Evolutionary conservation across 2,797 vertebrate genomes (phyloP).

Genomic region (Spheniscus humboldti): DNA sequence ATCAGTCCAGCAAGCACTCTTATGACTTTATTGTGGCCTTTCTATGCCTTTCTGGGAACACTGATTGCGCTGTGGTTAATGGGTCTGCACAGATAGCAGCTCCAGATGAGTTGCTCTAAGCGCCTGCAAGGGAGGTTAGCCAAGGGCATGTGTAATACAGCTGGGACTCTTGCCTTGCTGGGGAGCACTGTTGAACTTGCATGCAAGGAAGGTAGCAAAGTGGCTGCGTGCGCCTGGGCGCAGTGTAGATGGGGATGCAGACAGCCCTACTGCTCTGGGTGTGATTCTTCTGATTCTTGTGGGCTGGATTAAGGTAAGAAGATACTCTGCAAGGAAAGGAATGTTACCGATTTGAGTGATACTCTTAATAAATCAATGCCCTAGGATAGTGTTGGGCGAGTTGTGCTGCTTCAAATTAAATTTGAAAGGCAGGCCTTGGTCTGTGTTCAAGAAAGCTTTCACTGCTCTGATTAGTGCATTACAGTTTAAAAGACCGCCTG

Average conservation of each 20-base stretch:
- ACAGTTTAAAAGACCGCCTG: not conserved
- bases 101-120: not conserved
- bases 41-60: not conserved
- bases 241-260: accelerated
- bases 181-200: not conserved
- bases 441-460: not conserved
- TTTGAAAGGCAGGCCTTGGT: not conserved
- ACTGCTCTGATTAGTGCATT: not conserved
- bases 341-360: not conserved
- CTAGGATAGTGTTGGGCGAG: not conserved
- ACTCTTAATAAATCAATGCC: not conserved
- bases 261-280: not conserved
- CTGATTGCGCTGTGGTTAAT: not conserved
- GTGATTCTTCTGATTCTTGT: not conserved
- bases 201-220: not conserved
- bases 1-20: accelerated
- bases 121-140: not conserved
- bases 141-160: not conserved
- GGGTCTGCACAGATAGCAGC: not conserved
- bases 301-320: not conserved
- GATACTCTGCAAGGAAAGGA: not conserved
- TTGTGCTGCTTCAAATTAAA: not conserved
- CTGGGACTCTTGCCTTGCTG: not conserved
- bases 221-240: accelerated
- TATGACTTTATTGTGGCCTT: not conserved